A percentile compares a stretch with the other conserved stretches of the same genome.
These are phyloP conservation scores for Barypeithes pellucidus DNA, from an alignment of 2,888 invertebrate genomes.

Conservation along the genomic window DNA sequence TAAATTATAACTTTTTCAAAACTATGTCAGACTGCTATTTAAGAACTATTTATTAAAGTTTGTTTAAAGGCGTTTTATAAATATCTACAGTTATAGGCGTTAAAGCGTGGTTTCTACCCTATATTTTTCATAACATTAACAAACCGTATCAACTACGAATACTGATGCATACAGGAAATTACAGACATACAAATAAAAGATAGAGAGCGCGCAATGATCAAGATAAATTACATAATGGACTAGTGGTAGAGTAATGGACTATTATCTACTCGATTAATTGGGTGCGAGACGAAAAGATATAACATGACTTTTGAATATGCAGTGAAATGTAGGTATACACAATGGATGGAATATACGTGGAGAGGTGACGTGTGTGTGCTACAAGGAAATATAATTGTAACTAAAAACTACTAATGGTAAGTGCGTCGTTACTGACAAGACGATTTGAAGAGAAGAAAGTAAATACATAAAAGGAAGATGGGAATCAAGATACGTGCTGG, in stretches of 20 bases:
- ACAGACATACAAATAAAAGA: neutral
- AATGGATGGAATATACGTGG: slow-evolving; percentile 4
- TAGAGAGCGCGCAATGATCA: neutral
- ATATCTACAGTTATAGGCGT: no score
- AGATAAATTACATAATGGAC: neutral
- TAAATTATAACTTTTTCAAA: no score
- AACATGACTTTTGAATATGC: slow-evolving; percentile 1
- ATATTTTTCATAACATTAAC: no score
- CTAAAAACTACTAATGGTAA: slow-evolving; percentile 4
- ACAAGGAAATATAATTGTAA: neutral
- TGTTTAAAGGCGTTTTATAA: no score
- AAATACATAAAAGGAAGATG: slow-evolving; percentile 34
- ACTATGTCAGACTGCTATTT: no score
- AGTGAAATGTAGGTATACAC: neutral
- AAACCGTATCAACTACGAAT: no score
- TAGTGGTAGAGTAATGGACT: neutral
- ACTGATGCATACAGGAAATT: no score
- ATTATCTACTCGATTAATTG: slow-evolving; percentile 1
- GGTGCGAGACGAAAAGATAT: neutral
- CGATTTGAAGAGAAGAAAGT: slow-evolving; percentile 13
- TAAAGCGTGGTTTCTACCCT: no score
- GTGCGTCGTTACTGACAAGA: slow-evolving; percentile 10
- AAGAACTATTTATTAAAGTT: no score
- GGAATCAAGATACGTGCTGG: slow-evolving; percentile 23
- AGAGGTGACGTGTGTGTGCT: slow-evolving; percentile 10